Base-by-base conservation (phyloP, 2,888 invertebrate species). In the Anoncus sp. region DNA sequence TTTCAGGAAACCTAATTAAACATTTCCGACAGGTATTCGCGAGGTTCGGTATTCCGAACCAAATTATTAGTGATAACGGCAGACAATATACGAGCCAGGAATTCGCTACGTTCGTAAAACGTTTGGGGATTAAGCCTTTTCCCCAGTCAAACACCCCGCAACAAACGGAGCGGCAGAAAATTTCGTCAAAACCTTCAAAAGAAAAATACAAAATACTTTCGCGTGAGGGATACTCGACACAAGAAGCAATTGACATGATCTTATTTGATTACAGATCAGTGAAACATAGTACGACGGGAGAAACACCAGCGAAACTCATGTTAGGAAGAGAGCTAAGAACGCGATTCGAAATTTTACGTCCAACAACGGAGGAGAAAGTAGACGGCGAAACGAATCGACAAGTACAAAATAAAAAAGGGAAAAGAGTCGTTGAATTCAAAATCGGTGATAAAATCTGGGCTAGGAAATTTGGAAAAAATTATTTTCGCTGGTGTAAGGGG, bases 11-110 rank as follows among this genome's bases (percentile, higher is more conserved):
- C 38, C 18, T 57, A 59, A 59, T 59, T 27, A 53, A 71, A 12
- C 1, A 66, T 49, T 40, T 76, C 2, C 51, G 66, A 12, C 57
- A 63, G 9, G 72, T 72, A 59, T 71, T 75, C 57, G 12, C 63
- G 14, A 65, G 65, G 18, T 53, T 53, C 6, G 31, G 53, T 1
- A 27, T 53, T 3, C 31, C 53, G 6, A 53, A 53, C 14, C 53
- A 53, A 18, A 53, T 53, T 14, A 14, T 53, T 7, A 49, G 53
- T 6, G 53, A 53, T 53, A 53, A 53, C 53, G 53, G 53, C 3
- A 9, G 53, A 22, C 53, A 53, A n/a, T 53, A 53, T 14, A 53
- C 31, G 31, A 31, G 31, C 31, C 4, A 31, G 7, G 31, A 31
- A 7, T 31, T 31, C 31, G 31, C 31, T 5, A 5, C 7, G 7